Conservation (phyloP, 1,140 invertebrate species). For the Brachionus calyciflorus region DNA sequence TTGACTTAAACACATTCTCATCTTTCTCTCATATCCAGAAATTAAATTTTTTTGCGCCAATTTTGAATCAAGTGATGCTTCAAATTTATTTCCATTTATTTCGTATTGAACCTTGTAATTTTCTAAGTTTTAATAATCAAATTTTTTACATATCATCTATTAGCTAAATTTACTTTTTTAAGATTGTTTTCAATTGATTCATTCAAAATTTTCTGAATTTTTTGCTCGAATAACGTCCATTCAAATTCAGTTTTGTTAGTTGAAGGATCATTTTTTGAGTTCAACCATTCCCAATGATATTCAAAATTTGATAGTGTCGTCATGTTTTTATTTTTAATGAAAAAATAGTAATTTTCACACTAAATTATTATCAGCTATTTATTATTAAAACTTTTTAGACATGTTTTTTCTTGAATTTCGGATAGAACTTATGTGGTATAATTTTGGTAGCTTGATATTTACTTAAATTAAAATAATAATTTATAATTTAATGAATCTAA, state of each 20-base stretch:
- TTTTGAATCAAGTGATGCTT: neutral
- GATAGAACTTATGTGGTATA: too few species aligned
- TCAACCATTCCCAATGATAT: slow-evolving; percentile 18
- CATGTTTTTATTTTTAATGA: neutral
- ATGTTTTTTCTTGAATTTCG: slow-evolving; percentile 30
- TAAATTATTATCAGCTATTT: too few species aligned
- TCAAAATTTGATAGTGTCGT: neutral
- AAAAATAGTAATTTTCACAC: too few species aligned
- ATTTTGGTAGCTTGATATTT: too few species aligned
- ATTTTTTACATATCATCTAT: too few species aligned
- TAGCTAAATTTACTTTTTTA: neutral
- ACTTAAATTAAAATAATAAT: too few species aligned
- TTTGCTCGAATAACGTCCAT: neutral
- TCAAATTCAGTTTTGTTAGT: neutral
- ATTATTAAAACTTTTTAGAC: neutral
- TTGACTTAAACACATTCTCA: neutral
- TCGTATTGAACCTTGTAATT: slow-evolving; percentile 5
- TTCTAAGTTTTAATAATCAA: too few species aligned
- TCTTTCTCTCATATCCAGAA: neutral
- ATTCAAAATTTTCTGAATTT: neutral
- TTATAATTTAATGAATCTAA: too few species aligned
- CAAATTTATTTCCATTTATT: slow-evolving; percentile 12
- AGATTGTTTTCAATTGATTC: neutral
- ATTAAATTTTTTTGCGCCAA: neutral
- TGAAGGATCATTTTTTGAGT: neutral